Evolutionary conservation across 2,797 vertebrate genomes (phyloP).

Genomic region (Mormyrops boulengeri): DNA sequence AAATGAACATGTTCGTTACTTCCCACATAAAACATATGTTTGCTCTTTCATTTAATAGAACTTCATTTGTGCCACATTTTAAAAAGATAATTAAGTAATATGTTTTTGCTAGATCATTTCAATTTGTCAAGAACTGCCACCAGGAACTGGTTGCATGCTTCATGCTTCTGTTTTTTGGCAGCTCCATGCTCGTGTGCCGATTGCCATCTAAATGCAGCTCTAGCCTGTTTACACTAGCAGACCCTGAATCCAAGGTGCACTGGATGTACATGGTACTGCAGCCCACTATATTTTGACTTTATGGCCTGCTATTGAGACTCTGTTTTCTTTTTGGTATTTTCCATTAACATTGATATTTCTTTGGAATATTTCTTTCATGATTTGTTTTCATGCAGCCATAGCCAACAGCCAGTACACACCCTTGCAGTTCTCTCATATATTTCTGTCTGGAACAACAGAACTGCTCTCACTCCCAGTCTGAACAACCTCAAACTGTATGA

Average conservation of each 20-base stretch:
- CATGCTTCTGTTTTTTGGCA: neutral
- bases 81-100: neutral
- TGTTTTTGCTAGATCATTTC: neutral
- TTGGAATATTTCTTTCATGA: neutral
- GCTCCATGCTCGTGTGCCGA: neutral
- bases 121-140: neutral
- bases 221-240: neutral
- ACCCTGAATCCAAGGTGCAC: neutral
- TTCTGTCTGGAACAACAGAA: neutral
- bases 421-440: neutral
- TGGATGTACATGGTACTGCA: neutral
- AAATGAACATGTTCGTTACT: neutral
- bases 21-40: neutral
- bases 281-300: neutral
- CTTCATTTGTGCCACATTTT: neutral
- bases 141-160: neutral
- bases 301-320: neutral
- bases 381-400: neutral
- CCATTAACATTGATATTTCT: neutral
- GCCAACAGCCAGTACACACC: neutral
- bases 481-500: neutral
- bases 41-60: neutral
- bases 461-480: neutral
- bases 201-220: neutral
- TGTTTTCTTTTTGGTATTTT: neutral